Conservation (phyloP, 2,888 invertebrate genomes). For the Drosophila borborema region DNA sequence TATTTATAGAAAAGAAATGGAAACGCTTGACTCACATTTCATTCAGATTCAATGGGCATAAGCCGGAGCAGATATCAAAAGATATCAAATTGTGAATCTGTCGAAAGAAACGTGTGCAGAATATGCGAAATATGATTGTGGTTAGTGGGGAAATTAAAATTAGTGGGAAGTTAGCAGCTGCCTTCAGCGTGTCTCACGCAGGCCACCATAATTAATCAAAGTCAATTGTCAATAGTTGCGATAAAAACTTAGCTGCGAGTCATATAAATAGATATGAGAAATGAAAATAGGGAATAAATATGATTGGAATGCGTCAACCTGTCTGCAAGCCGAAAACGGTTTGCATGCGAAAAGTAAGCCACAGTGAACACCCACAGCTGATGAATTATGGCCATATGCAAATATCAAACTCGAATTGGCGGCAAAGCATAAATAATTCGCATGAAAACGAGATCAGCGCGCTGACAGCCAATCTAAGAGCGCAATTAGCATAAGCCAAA, state of each 20-base stretch:
- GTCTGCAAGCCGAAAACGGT: background rate
- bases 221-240: constrained; percentile 33
- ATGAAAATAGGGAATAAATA: constrained; percentile 8
- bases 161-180: constrained; percentile 3
- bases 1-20: constrained; percentile 1
- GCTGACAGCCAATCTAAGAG: constrained; percentile 60
- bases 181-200: background rate
- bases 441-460: constrained; percentile 60
- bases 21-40: constrained; percentile 46
- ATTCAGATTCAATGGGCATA: constrained; percentile 41
- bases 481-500: constrained; percentile 60
- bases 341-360: constrained; percentile 10
- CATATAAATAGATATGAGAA: constrained; percentile 6
- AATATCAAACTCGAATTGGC: background rate
- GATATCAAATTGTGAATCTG: constrained; percentile 24
- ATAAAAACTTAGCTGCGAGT: constrained; percentile 22
- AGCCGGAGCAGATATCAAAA: constrained; percentile 18
- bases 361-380: constrained; percentile 46
- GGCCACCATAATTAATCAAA: constrained; percentile 34
- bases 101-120: constrained; percentile 33
- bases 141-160: constrained; percentile 13
- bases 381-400: constrained; percentile 12
- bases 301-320: constrained; percentile 10
- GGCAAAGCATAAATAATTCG: constrained; percentile 55
- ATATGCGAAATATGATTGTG: constrained; percentile 15